Evolutionary conservation across 2,888 invertebrate genomes (phyloP).

Genomic region (Timema cristinae): DNA sequence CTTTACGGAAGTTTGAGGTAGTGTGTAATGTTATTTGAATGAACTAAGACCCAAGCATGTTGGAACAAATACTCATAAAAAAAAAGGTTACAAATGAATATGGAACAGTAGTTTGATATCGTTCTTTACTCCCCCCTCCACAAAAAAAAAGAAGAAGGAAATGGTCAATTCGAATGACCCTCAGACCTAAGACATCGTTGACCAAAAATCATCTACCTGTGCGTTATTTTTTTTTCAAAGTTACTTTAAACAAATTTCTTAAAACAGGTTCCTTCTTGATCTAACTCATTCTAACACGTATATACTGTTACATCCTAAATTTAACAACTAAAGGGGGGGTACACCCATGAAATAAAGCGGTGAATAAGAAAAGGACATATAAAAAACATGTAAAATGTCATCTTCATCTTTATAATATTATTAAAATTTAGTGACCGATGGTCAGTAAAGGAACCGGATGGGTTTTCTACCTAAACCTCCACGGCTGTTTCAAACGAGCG

Average conservation of each 20-base stretch:
- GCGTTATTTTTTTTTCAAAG: no score
- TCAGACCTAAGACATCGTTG: no score
- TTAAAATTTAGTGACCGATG: conserved; percentile 10
- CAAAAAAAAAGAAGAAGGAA: not conserved
- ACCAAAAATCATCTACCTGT: no score
- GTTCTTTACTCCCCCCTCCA: not conserved
- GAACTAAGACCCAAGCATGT: not conserved
- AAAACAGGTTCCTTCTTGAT: no score
- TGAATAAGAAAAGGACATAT: not conserved
- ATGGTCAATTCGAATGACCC: no score
- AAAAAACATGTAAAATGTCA: conserved; percentile 16
- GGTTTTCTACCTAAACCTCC: no score
- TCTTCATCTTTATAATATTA: conserved; percentile 15
- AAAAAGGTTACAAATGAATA: not conserved
- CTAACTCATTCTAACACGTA: not conserved
- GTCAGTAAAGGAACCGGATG: no score
- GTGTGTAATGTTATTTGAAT: conserved; percentile 15
- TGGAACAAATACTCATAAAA: not conserved
- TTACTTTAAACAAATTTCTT: no score
- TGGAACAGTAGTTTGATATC: no score
- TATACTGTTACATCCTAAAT: conserved; percentile 14
- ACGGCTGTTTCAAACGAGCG: no score
- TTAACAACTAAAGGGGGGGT: conserved; percentile 8
- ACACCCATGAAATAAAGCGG: not conserved
- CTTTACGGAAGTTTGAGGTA: not conserved